A percentile compares a stretch with the other conserved stretches of the same genome.
Conservation (phyloP, 2,113 vertebrate species). For the Perca flavescens region DNA sequence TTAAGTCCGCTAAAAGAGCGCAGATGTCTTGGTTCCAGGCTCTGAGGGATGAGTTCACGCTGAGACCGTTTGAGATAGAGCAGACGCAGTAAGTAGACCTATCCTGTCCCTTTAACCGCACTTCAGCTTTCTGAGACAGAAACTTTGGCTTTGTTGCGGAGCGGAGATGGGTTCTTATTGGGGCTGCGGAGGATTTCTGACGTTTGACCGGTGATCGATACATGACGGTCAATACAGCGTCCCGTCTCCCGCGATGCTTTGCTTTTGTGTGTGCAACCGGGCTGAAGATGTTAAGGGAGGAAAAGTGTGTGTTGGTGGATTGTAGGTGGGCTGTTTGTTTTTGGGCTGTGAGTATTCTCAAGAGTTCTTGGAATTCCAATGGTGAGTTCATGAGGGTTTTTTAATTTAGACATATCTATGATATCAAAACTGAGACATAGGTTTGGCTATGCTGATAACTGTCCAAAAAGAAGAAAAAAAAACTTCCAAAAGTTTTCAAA, state of each 20-base stretch:
- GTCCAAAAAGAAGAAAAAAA: too few species aligned
- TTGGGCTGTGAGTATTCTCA: background rate
- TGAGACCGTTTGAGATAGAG: constrained; percentile 69
- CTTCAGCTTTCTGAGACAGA: background rate
- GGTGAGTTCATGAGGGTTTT: background rate
- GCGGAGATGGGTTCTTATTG: background rate
- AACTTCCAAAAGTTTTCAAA: too few species aligned
- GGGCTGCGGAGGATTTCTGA: background rate
- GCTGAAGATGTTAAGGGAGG: background rate
- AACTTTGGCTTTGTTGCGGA: background rate
- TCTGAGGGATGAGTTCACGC: constrained; percentile 73
- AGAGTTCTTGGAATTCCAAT: background rate
- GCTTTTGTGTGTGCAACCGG: constrained; percentile 11
- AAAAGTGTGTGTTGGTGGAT: background rate
- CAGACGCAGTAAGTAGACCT: constrained; percentile 59
- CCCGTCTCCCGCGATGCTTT: background rate
- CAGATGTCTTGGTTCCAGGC: constrained; percentile 72
- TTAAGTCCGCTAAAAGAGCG: constrained; percentile 14
- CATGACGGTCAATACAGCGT: background rate
- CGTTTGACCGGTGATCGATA: constrained; percentile 58
- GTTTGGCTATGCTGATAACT: too few species aligned
- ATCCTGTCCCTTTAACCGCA: background rate
- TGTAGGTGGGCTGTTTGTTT: background rate
- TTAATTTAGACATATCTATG: too few species aligned
- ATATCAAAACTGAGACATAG: background rate